Base-by-base conservation (phyloP, 2,888 invertebrate genomes). In the Cosmia pyralina region DNA sequence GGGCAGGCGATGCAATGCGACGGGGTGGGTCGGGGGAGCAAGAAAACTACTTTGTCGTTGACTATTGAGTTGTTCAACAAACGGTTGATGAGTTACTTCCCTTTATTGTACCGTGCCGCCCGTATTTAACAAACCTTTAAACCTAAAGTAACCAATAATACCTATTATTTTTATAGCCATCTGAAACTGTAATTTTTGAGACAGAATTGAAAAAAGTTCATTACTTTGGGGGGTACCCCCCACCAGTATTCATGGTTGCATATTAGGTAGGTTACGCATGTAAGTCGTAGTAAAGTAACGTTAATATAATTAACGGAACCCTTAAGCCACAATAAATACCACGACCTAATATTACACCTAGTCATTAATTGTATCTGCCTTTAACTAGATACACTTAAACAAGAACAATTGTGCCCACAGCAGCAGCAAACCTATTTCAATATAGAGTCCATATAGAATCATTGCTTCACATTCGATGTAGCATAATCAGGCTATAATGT, bases 301-400 rank as follows among this genome's bases (percentile, higher is more conserved):
- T 44, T 53, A 60, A 60, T 50, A 22, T 44, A 74, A 76, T 28
- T 58, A 22, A 46, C 44, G 15, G 28, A 19, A 50, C 13, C 19
- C 19, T 5, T 57, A 75, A 13, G 22, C 34, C n/a, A 52, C 44
- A 59, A 46, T 46, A 28, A 28, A 53, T 48, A 28, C 48, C 28
- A 59, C 58, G 46, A 53, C 13, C 22, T 55, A 28, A 8, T 50
- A 44, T n/a, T 22, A 59, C n/a, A 48, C 19, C 28, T 71, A 76
- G 48, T 79, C 46, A 72, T 59, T 59, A 72, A 64, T 64, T 63
- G 53, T 63, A 64, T 50, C 15, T 50, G 70, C 15, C 15, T 71
- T 19, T 60, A 60, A 38, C 50, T 75, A 77, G 48, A 73, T 57
- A 41, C 57, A 50, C 50, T 34, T 38, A 22, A 15, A 38, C 52